Percentiles rank a stretch among this genome's conserved stretches.
Evolutionary conservation across 2,113 vertebrate genomes (phyloP).

Genomic region (Festucalex cinctus): DNA sequence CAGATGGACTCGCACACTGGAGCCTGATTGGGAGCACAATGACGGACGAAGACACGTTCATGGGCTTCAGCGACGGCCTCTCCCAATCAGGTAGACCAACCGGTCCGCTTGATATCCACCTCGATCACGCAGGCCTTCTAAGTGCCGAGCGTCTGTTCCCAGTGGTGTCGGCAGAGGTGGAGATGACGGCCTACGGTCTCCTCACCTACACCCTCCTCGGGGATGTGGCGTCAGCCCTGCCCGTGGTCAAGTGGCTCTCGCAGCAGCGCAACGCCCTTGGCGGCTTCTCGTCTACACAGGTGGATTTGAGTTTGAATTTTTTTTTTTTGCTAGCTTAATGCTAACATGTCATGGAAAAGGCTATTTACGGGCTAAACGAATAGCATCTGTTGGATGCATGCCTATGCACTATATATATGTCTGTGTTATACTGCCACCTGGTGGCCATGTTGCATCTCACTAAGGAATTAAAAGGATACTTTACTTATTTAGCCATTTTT

Average conservation of each 20-base stretch:
- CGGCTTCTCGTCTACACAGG: conserved; percentile 93
- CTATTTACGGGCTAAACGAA: not conserved
- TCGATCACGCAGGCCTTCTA: not conserved
- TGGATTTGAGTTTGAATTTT: conserved; percentile 19
- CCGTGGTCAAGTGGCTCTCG: conserved; percentile 92
- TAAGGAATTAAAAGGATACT: too few relatives aligned
- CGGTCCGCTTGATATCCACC: not conserved
- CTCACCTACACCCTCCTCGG: conserved; percentile 85
- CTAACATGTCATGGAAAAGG: not conserved
- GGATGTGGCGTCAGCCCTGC: conserved; percentile 84
- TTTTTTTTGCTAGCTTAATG: not conserved
- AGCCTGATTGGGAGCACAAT: conserved; percentile 82
- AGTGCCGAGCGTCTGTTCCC: conserved; percentile 11
- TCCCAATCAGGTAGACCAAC: conserved; percentile 81
- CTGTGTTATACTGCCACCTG: not conserved
- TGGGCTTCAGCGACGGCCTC: conserved; percentile 86
- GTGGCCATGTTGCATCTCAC: not conserved
- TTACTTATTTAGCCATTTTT: too few relatives aligned
- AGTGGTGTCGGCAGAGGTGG: conserved; percentile 92
- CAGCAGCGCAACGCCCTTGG: conserved; percentile 88
- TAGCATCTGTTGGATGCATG: not conserved
- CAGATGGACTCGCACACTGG: conserved; percentile 93
- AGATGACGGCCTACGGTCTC: conserved; percentile 90
- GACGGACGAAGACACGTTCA: conserved; percentile 83
- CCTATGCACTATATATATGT: not conserved